Conservation (phyloP, 1,140 invertebrate species). For the Drosophila subobscura region DNA sequence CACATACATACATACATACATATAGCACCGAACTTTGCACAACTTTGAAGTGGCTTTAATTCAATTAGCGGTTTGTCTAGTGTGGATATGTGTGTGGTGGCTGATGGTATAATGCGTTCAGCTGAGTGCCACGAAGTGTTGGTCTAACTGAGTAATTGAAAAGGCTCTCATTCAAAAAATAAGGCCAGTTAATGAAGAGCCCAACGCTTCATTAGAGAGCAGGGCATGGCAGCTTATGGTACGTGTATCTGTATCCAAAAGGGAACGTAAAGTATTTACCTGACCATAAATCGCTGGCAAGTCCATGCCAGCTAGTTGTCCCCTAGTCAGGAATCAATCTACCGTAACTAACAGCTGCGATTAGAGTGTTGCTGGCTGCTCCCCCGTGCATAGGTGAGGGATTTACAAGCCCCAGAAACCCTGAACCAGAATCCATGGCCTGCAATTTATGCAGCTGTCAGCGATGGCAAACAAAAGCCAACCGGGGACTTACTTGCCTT, state of each 20-base stretch:
- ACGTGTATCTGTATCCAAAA: no score
- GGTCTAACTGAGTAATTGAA: constrained; percentile 19
- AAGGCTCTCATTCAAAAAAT: constrained; percentile 11
- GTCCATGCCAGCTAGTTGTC: background rate
- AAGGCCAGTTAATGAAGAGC: constrained; percentile 14
- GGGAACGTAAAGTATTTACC: constrained; percentile 9
- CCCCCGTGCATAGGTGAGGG: constrained; percentile 1
- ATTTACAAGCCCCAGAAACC: constrained; percentile 13
- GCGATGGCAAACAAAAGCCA: constrained; percentile 25
- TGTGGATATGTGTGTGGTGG: constrained; percentile 24
- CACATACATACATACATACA: background rate
- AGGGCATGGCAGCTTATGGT: no score
- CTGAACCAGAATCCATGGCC: constrained; percentile 15
- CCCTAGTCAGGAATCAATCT: constrained; percentile 15
- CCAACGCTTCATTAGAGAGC: background rate
- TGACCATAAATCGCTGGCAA: constrained; percentile 10
- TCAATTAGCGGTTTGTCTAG: constrained; percentile 66
- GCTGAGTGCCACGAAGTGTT: constrained; percentile 35
- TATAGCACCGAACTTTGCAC: constrained; percentile 20
- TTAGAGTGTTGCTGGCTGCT: constrained; percentile 7
- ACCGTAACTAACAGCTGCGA: constrained; percentile 35
- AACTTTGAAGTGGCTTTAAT: constrained; percentile 66
- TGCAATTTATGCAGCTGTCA: constrained; percentile 70
- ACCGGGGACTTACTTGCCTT: constrained; percentile 23
- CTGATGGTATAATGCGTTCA: constrained; percentile 50